Evolutionary conservation across 2,797 vertebrate genomes (phyloP).

Genomic region (Chrosomus eos): DNA sequence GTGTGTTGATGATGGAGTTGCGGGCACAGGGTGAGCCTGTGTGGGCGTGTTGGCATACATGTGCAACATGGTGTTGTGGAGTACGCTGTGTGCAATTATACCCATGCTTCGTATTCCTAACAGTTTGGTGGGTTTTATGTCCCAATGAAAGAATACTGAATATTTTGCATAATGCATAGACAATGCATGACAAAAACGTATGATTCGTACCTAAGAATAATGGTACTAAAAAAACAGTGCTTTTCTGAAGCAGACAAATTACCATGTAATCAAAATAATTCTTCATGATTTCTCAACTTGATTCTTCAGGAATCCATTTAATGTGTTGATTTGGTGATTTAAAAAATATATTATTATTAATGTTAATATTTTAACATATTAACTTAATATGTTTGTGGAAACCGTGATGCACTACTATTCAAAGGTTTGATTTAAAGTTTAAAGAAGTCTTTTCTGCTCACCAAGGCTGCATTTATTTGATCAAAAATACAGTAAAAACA

Average conservation of each 20-base stretch:
- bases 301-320: not conserved
- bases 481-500: too few relatives aligned
- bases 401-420: not conserved
- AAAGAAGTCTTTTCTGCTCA: not conserved
- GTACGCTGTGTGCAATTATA: not conserved
- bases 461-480: too few relatives aligned
- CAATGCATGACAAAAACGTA: not conserved
- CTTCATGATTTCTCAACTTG: not conserved
- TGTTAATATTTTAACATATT: too few relatives aligned
- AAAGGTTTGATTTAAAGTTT: not conserved
- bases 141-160: not conserved
- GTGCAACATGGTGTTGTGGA: constrained; percentile 33
- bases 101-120: not conserved
- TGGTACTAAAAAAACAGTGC: not conserved
- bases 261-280: not conserved
- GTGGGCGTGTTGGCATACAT: constrained; percentile 47
- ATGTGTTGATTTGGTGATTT: not conserved
- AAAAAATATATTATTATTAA: not conserved
- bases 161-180: not conserved
- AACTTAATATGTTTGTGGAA: not conserved
- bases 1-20: constrained; percentile 55
- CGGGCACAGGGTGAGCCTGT: constrained; percentile 37
- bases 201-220: not conserved
- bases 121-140: not conserved
- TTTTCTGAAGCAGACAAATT: not conserved